Base-by-base conservation (phyloP, 1,140 invertebrate species). In the Cryptotermes secundus region DNA sequence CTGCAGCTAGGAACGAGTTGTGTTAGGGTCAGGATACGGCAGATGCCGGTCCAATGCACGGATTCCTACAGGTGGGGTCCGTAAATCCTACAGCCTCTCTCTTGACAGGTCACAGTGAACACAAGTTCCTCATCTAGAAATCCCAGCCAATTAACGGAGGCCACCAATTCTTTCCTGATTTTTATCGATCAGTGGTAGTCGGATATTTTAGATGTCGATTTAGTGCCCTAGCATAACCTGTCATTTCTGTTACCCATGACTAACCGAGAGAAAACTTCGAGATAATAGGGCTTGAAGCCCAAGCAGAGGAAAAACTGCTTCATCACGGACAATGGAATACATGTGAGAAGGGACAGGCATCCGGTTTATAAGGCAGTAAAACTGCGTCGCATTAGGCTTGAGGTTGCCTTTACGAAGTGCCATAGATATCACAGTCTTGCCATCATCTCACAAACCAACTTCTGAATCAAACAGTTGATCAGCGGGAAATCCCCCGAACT, bases 161-260 rank as follows among this genome's bases (percentile, higher is more conserved):
- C 26, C 59, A 72, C 26, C 59, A 31, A 31, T 72, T 72, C 59
- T 72, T 31, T 31, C 59, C 59, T 72, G 59, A 72, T 31, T 72
- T 72, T 72, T 72, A 72, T 72, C 59, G 59, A 31, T 31, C 45
- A 49, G 45, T 19, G 45, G 45, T 19, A 49, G 45, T 49, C 45
- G 31, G 59, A 72, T 72, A 72, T 72, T 72, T 72, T 26, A 72
- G n/a, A 72, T 31, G 59, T 72, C 59, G 59, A 72, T 72, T 72
- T 72, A 31, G 26, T 72, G 59, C 26, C 59, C 59, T n/a, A 72
- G 26, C n/a, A 10, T 31, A 72, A 72, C 59, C n/a, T 72, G 59
- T 31, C 59, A 72, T 72, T 72, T 72, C 59, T 72, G 0, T 72
- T 72, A 31, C 26, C 9, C 59, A 31, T 72, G 59, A 31, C n/a